These are phyloP conservation scores for Andinoacara biseriatus DNA, from an alignment of 2,113 vertebrate genomes.

Conservation along the genomic window DNA sequence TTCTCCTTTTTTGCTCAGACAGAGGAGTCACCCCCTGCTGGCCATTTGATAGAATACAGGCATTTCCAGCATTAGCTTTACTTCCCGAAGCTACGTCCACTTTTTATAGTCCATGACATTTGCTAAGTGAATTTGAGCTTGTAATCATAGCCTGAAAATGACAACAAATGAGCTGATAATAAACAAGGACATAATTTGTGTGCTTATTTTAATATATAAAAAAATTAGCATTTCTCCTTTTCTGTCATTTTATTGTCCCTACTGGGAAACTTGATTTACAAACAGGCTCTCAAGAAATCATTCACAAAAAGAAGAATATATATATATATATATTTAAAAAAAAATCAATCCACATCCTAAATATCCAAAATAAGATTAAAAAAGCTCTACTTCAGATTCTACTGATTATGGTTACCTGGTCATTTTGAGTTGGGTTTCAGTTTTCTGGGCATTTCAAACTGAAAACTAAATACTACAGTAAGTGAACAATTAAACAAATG, in stretches of 20 bases:
- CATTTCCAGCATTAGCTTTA: neutral
- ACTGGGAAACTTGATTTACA: no score
- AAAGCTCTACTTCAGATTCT: neutral
- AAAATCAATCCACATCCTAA: no score
- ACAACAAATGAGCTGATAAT: neutral
- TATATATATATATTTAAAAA: no score
- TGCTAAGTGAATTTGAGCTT: neutral
- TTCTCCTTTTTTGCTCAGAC: neutral
- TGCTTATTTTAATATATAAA: neutral
- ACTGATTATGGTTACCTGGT: neutral
- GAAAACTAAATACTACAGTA: neutral
- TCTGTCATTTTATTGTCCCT: neutral
- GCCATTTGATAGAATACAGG: neutral
- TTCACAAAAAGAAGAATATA: no score
- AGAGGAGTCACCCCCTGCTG: neutral
- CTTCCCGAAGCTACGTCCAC: neutral
- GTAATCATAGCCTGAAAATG: neutral
- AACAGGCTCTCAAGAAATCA: no score
- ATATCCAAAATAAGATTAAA: no score
- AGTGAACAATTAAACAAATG: neutral
- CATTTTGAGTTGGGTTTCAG: neutral
- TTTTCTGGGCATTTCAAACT: neutral
- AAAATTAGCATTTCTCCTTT: neutral
- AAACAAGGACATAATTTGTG: neutral
- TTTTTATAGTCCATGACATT: neutral